Percentiles rank a stretch among this genome's conserved stretches.
Conservation (phyloP, 2,888 invertebrate genomes). For the Drosophila aldrichi region DNA sequence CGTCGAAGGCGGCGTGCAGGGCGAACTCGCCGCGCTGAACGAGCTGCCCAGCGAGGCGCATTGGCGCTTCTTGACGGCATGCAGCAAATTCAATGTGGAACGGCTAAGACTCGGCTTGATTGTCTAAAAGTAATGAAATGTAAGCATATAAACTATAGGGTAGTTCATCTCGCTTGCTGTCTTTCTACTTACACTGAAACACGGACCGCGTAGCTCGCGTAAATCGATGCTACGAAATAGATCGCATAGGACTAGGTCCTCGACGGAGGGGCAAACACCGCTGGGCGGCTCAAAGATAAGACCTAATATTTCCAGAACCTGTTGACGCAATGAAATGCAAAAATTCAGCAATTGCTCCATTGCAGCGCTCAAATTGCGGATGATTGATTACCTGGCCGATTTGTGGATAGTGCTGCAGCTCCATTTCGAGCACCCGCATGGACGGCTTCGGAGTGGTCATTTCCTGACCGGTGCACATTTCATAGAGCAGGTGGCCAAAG, state of each 20-base stretch:
- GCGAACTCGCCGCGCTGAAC: conserved; percentile 85
- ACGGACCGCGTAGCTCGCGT: conserved; percentile 93
- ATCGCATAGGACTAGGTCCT: conserved; percentile 93
- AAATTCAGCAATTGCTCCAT: not conserved
- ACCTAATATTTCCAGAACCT: conserved; percentile 92
- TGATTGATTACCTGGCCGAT: conserved; percentile 85
- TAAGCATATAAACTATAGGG: not conserved
- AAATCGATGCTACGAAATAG: conserved; percentile 95
- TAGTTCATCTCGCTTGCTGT: too few species aligned
- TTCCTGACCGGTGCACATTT: conserved; percentile 95
- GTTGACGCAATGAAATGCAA: conserved; percentile 6
- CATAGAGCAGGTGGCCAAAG: conserved; percentile 94
- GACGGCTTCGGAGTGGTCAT: conserved; percentile 91
- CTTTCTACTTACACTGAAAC: conserved; percentile 88
- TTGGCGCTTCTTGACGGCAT: conserved; percentile 85
- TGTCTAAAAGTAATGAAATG: conserved; percentile 70
- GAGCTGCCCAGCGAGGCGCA: conserved; percentile 84
- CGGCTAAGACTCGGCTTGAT: conserved; percentile 85
- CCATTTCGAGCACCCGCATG: conserved; percentile 89
- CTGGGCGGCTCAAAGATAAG: conserved; percentile 91
- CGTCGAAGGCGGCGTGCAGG: conserved; percentile 85
- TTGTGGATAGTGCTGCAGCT: conserved; percentile 90
- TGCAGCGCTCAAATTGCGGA: too few species aligned
- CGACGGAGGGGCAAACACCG: conserved; percentile 90
- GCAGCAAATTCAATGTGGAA: conserved; percentile 84